Evolutionary conservation across 2,113 vertebrate genomes (phyloP).

Genomic region (Scomber japonicus): DNA sequence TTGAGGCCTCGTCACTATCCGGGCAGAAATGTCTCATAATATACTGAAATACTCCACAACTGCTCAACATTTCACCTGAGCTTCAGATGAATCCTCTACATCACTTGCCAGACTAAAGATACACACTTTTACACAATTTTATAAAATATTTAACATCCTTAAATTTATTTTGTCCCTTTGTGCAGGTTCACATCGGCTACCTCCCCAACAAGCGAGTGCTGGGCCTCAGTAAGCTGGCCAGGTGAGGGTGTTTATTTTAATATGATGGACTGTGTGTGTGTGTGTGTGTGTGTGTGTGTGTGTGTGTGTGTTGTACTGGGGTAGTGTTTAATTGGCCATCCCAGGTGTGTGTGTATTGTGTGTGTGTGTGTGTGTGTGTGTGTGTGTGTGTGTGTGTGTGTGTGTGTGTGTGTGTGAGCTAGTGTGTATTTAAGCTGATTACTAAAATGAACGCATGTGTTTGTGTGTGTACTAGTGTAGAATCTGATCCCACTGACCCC

Average conservation of each 20-base stretch:
- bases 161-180: slow-evolving; percentile 4
- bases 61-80: no score
- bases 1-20: no score
- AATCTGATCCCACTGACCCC: slow-evolving; percentile 83
- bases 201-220: slow-evolving; percentile 98
- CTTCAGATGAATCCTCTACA: no score
- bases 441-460: slow-evolving; percentile 55
- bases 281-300: slow-evolving; percentile 22
- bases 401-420: not conserved
- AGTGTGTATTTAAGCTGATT: slow-evolving; percentile 69
- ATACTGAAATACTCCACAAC: no score
- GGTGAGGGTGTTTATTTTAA: slow-evolving; percentile 84
- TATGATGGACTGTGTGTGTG: slow-evolving; percentile 11
- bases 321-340: slow-evolving; percentile 11
- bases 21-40: no score
- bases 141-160: not conserved
- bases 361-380: slow-evolving; percentile 8
- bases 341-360: slow-evolving; percentile 27
- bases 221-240: slow-evolving; percentile 97
- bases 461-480: slow-evolving; percentile 52
- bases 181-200: slow-evolving; percentile 97
- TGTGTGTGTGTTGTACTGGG: slow-evolving; percentile 21
- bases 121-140: no score
- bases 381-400: slow-evolving; percentile 4
- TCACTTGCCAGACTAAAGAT: no score